Base-by-base conservation (phyloP, 2,888 invertebrate genomes). In the Heliconius charithonia region DNA sequence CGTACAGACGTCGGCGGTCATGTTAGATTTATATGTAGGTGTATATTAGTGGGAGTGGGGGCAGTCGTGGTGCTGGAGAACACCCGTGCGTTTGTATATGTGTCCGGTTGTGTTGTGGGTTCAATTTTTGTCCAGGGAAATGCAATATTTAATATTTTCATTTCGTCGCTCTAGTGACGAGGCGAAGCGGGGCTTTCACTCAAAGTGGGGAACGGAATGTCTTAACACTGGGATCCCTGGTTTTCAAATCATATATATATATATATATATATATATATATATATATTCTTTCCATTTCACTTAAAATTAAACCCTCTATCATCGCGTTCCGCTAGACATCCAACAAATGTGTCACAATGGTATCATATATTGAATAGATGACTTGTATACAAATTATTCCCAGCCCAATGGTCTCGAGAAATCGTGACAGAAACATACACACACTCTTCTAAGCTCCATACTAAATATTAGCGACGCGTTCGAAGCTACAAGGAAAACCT, bases 401-500 rank as follows among this genome's bases (percentile, higher is more conserved):
- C 45, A 45, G 63, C 65, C 65, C 63, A 74, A 13, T 74, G 63
- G 65, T 74, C 74, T 29, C 51, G n/a, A 65, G 65, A 59, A 65
- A 29, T 70, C 16, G 41, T 63, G 29, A 76, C 70, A 76, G 56
- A 63, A 70, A 63, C 41, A 70, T 70, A 70, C 69, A n/a, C 29
- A 45, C 56, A 75, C 37, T 45, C 69, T 12, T 41, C 56, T 62
- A 32, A 27, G 67, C 41, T 69, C 63, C 22, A n/a, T 56, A 69
- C 67, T 78, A 74, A 69, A 78, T 78, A 78, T 74, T 69, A 74
- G 45, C 74, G 56, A 78, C 78, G 74, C 74, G 78, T 74, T 78
- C 78, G 45, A 62, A 56, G 67, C 25, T 41, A 78, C 78, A 78
- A 78, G 78, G 74, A 78, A 78, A 78, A 78, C 74, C 78, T 78